Evolutionary conservation across 2,797 vertebrate species (phyloP).

Genomic region (Bufotes viridis): DNA sequence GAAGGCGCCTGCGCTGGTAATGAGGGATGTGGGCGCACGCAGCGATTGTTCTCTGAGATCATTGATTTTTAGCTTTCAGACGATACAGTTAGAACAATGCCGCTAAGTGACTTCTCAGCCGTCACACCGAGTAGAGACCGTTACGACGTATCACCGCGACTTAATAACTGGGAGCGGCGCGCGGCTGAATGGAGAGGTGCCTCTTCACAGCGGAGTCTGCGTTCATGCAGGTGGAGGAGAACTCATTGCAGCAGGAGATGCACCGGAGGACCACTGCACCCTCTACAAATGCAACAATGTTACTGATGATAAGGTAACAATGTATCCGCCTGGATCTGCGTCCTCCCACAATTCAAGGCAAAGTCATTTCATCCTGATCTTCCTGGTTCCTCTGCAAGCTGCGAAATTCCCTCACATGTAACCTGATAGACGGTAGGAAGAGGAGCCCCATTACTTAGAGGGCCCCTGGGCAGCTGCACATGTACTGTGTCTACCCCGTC

Average conservation of each 20-base stretch:
- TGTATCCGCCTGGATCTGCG: neutral
- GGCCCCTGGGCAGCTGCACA: too few relatives aligned
- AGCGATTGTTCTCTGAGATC: conserved; percentile 22
- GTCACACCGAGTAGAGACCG: conserved; percentile 1
- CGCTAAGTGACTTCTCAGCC: conserved; percentile 28
- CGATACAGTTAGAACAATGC: conserved; percentile 50
- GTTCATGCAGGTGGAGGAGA: neutral
- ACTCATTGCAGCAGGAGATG: neutral
- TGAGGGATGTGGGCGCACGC: neutral
- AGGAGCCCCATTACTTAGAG: too few relatives aligned
- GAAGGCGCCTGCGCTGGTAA: neutral
- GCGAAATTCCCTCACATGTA: too few relatives aligned
- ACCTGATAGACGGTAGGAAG: too few relatives aligned
- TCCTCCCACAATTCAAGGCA: neutral
- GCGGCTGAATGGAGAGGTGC: neutral
- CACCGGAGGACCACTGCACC: too few relatives aligned
- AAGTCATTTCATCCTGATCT: neutral
- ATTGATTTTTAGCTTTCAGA: conserved; percentile 54
- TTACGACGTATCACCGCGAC: neutral
- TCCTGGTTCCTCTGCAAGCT: neutral
- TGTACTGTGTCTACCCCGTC: too few relatives aligned
- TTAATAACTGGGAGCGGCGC: neutral
- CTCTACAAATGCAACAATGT: neutral
- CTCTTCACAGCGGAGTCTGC: neutral
- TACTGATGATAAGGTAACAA: neutral